Base-by-base conservation (phyloP, 2,888 invertebrate species). In the Steinernema scapterisci region DNA sequence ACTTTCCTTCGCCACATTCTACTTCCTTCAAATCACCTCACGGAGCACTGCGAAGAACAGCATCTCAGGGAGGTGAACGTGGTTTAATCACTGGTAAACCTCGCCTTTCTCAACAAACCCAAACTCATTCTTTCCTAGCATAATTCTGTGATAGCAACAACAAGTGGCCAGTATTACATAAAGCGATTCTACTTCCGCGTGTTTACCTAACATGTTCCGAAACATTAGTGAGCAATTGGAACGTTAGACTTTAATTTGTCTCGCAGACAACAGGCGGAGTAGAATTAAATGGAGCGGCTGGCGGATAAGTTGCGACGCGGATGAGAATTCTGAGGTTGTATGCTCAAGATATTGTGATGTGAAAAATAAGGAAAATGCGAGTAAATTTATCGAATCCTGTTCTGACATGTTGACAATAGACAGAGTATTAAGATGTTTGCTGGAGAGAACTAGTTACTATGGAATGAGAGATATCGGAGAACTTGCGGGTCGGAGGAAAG, bases 1-100 rank as follows among this genome's bases (percentile, higher is more conserved):
- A 77, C 76, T 9, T 77, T 80, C 48, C 31, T 44, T 27, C 70
- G 72, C 5, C 76, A 82, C 70, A 75, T 80, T 48, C 74, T 81
- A 19, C 56, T 80, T 21, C 80, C 80, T 9, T 80, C 80, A 6
- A 52, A 46, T n/a, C 80, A 80, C 70, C 51, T 38, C 25, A 48
- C 79, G n/a, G 70, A 73, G 38, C 38, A 25, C 54, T 31, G 25
- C 63, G 63, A 63, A 31, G 31, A 63, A 16, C 23, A 31, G 11
- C 27, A 16, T 27, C 63, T 63, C 5, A 13, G 16, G 5, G 27
- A 27, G 13, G 63, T 63, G 1, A 31, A 31, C 38, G 63, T 63
- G 7, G 63, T 63, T 16, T 63, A 31, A 63, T 21, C 9, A 5
- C 63, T 27, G 31, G 16, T 63, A 13, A 38, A 38, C n/a, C 31